A percentile compares a stretch with the other conserved stretches of the same genome.
phyloP scores from a whole-genome alignment of 2,113 vertebrate species.

The Proterorhinus semilunaris region DNA sequence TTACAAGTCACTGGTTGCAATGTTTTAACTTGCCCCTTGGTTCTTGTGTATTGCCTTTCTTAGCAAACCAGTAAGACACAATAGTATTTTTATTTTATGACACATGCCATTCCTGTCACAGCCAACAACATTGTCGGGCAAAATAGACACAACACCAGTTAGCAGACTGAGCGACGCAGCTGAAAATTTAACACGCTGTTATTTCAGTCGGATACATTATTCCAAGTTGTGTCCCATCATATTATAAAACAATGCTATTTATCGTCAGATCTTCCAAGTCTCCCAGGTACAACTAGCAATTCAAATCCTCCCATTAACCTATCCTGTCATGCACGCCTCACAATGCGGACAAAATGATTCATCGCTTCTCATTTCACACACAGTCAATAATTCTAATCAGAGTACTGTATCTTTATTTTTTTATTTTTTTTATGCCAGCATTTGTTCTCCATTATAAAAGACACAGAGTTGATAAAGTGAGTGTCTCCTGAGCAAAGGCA shows the following conservation, averaged over 20 bases:
- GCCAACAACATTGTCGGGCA: no score
- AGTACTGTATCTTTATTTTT: slow-evolving; percentile 12
- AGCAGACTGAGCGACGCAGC: no score
- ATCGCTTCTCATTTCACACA: slow-evolving; percentile 26
- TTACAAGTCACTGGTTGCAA: no score
- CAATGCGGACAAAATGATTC: slow-evolving; percentile 3
- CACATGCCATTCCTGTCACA: no score
- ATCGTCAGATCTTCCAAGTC: background rate
- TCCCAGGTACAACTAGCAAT: background rate
- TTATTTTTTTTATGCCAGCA: slow-evolving; percentile 7
- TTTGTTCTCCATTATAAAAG: slow-evolving; percentile 46
- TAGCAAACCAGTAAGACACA: no score
- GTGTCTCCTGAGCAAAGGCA: slow-evolving; percentile 28
- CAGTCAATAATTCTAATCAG: slow-evolving; percentile 30
- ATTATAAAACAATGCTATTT: background rate
- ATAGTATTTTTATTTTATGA: no score
- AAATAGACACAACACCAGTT: no score
- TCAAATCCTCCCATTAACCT: slow-evolving; percentile 14
- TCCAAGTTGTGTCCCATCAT: background rate
- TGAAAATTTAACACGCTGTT: no score
- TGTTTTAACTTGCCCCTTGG: no score
- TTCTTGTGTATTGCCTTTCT: no score
- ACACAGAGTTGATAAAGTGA: slow-evolving; percentile 15
- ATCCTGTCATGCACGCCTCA: slow-evolving; percentile 2
- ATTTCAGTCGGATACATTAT: no score